phyloP scores from a whole-genome alignment of 1,140 invertebrate genomes.

The Anastrepha ludens region DNA sequence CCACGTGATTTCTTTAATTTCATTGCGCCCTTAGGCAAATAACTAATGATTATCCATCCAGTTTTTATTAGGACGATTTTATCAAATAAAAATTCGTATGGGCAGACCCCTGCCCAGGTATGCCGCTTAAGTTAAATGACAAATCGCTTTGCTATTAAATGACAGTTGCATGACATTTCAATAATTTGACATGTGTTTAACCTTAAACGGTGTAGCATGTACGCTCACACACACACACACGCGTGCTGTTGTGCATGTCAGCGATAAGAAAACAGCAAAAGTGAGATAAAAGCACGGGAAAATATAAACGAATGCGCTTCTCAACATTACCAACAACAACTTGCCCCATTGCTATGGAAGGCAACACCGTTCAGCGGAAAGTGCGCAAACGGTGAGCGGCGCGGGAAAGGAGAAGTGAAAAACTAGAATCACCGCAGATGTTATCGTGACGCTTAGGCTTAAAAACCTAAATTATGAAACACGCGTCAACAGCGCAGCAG shows the following conservation, averaged over 20 bases:
- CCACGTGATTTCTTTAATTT: too few species aligned
- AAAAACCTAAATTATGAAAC: constrained; percentile 63
- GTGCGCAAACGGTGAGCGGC: background rate
- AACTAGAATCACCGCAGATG: constrained; percentile 65
- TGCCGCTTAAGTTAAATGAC: constrained; percentile 24
- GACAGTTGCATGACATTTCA: constrained; percentile 50
- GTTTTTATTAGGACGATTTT: background rate
- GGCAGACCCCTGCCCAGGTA: background rate
- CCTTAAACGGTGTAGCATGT: constrained; percentile 30
- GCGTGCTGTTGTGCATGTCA: constrained; percentile 6
- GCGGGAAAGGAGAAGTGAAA: constrained; percentile 12
- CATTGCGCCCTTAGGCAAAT: background rate
- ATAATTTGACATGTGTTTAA: constrained; percentile 53
- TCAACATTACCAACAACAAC: constrained; percentile 3
- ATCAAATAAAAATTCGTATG: background rate
- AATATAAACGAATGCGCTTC: background rate
- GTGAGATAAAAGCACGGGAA: constrained; percentile 32
- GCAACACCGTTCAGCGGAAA: constrained; percentile 5
- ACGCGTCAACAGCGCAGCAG: constrained; percentile 63
- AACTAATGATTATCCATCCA: background rate
- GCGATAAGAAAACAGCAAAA: constrained; percentile 41
- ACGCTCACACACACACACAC: background rate
- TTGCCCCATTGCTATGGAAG: background rate
- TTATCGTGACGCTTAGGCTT: constrained; percentile 66
- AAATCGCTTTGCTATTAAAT: constrained; percentile 26